Base-by-base conservation (phyloP, 2,888 invertebrate genomes). In the Doris montereyensis region DNA sequence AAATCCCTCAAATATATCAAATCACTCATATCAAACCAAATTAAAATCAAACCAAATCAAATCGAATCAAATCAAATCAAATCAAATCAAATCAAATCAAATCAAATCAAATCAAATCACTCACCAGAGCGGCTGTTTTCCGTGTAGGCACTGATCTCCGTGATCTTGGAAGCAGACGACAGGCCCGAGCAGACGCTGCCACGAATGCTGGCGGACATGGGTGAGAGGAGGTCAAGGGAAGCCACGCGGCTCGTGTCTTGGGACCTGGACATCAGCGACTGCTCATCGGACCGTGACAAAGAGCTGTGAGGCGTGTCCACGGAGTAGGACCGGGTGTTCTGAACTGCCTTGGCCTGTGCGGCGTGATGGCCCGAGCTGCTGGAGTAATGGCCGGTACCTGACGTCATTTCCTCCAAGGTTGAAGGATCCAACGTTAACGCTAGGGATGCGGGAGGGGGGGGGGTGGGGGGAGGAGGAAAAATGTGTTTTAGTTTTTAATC, bases 71-170 rank as follows among this genome's bases (percentile, higher is more conserved):
- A n/a, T n/a, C n/a, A n/a, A n/a, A n/a, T n/a, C n/a, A n/a, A n/a
- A n/a, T n/a, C n/a, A n/a, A n/a, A n/a, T n/a, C n/a, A n/a, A n/a
- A n/a, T n/a, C n/a, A n/a, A n/a, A n/a, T n/a, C n/a, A n/a, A n/a
- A n/a, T n/a, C n/a, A n/a, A n/a, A n/a, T n/a, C n/a, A n/a, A n/a
- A n/a, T n/a, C n/a, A n/a, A n/a, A n/a, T 17, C 17, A 41, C 17
- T 70, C 68, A 79, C 79, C 79, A 21, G 79, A 79, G 35, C 79
- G 30, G 17, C 79, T 79, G 70, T 75, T 28, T 17, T 79, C 79
- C 24, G 79, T 79, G 79, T 79, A 79, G n/a, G 79, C 79, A 30
- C 79, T 79, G 34, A 68, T 70, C 62, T 79, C 75, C 13, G 79
- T 75, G 24, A 76, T 13, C 10, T 67, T 75, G 30, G 79, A 79